phyloP scores from a whole-genome alignment of 2,888 invertebrate species.

The Morpho deidamia region DNA sequence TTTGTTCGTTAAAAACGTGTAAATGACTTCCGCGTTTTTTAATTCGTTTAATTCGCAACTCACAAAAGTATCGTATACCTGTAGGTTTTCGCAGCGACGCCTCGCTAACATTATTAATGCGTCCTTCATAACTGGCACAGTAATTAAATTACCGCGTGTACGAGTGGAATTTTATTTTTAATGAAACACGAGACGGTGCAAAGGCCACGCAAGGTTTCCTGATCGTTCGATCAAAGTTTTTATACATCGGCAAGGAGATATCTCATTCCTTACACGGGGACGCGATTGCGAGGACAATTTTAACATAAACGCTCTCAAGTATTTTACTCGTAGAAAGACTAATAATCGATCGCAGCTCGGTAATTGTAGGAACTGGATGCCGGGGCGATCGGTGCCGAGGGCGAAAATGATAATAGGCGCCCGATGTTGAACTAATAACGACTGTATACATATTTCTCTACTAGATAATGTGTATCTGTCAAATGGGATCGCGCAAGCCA shows the following conservation, averaged over 20 bases:
- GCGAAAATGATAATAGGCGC: constrained; percentile 40
- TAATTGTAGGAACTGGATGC: constrained; percentile 45
- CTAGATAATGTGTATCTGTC: constrained; percentile 20
- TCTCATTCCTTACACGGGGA: not conserved
- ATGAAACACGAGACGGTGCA: not conserved
- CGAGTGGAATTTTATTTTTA: not conserved
- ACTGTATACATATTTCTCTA: constrained; percentile 32
- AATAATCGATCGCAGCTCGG: constrained; percentile 31
- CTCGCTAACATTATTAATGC: constrained; percentile 2
- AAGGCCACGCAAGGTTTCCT: not conserved
- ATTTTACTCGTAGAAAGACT: constrained; percentile 15
- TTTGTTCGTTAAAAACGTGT: constrained; percentile 2
- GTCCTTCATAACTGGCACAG: constrained; percentile 7
- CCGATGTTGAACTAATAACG: constrained; percentile 34
- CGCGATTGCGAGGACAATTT: not conserved
- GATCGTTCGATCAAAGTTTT: constrained; percentile 1
- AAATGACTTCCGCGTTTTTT: constrained; percentile 14
- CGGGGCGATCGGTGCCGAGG: constrained; percentile 38
- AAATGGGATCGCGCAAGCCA: constrained; percentile 13
- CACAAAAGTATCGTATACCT: not conserved
- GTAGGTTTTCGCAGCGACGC: constrained; percentile 4
- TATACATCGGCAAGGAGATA: not conserved
- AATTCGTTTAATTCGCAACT: constrained; percentile 9
- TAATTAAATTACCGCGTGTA: constrained; percentile 5
- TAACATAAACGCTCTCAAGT: constrained; percentile 4